Evolutionary conservation across 2,888 invertebrate species (phyloP).

Genomic region (Amaurobius ferox): DNA sequence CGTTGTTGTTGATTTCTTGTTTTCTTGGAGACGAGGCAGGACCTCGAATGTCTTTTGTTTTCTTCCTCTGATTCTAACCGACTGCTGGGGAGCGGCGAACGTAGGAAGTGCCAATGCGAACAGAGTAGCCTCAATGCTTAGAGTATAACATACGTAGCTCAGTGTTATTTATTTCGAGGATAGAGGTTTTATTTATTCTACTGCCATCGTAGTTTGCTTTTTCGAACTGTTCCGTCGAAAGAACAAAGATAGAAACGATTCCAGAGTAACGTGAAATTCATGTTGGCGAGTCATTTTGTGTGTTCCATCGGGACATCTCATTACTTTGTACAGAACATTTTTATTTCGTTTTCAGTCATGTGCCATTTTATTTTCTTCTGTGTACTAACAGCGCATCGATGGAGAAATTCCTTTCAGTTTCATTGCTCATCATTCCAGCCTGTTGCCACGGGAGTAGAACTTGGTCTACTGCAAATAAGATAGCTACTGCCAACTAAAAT

Average conservation of each 20-base stretch:
- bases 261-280: background rate
- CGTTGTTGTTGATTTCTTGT: background rate
- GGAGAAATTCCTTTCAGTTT: conserved; percentile 15
- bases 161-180: background rate
- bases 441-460: background rate
- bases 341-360: conserved; percentile 39
- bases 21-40: conserved; percentile 8
- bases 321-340: conserved; percentile 50
- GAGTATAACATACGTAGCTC: conserved; percentile 18
- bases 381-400: conserved; percentile 9
- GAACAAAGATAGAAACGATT: conserved; percentile 15
- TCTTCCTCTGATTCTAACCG: conserved; percentile 12
- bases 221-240: background rate
- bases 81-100: conserved; percentile 45
- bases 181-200: conserved; percentile 3
- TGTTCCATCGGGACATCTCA: conserved; percentile 14
- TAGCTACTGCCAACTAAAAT: no score
- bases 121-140: conserved; percentile 2
- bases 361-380: conserved; percentile 33
- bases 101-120: conserved; percentile 58
- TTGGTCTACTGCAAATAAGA: no score
- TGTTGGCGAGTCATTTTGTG: no score
- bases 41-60: background rate
- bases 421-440: conserved; percentile 57
- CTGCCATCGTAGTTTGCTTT: background rate